A percentile compares a stretch with the other conserved stretches of the same genome.
Evolutionary conservation across 2,888 invertebrate species (phyloP).

Genomic region (Lagria hirta): DNA sequence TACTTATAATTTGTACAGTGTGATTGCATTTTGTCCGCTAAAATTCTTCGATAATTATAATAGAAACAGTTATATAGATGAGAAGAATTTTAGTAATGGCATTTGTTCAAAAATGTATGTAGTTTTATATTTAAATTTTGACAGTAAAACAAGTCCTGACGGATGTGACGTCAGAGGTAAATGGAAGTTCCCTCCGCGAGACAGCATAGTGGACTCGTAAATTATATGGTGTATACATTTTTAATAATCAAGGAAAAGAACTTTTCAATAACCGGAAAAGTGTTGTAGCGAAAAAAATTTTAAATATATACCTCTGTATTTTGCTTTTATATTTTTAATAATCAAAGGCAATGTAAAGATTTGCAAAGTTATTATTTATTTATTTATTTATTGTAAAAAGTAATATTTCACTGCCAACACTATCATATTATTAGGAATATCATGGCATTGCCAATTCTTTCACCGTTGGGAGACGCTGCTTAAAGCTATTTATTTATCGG

Average conservation of each 20-base stretch:
- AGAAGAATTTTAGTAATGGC: constrained; percentile 10
- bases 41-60: constrained; percentile 11
- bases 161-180: constrained; percentile 49
- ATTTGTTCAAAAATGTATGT: constrained; percentile 15
- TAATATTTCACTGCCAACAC: constrained; percentile 25
- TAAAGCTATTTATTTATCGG: no score
- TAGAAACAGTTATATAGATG: constrained; percentile 7
- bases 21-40: constrained; percentile 15
- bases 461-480: no score
- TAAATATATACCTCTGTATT: constrained; percentile 35
- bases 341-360: constrained; percentile 33
- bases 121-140: constrained; percentile 37
- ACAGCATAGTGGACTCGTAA: constrained; percentile 46
- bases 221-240: constrained; percentile 36
- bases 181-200: constrained; percentile 52
- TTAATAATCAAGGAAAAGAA: constrained; percentile 40
- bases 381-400: constrained; percentile 17
- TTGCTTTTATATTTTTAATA: constrained; percentile 32
- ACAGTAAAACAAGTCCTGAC: constrained; percentile 46
- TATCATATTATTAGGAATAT: constrained; percentile 21
- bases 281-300: constrained; percentile 37
- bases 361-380: constrained; percentile 39
- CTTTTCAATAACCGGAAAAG: constrained; percentile 33
- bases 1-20: constrained; percentile 26
- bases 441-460: no score